A percentile compares a stretch with the other conserved stretches of the same genome.
phyloP scores from a whole-genome alignment of 2,888 invertebrate species.

The Anoncus sp. region DNA sequence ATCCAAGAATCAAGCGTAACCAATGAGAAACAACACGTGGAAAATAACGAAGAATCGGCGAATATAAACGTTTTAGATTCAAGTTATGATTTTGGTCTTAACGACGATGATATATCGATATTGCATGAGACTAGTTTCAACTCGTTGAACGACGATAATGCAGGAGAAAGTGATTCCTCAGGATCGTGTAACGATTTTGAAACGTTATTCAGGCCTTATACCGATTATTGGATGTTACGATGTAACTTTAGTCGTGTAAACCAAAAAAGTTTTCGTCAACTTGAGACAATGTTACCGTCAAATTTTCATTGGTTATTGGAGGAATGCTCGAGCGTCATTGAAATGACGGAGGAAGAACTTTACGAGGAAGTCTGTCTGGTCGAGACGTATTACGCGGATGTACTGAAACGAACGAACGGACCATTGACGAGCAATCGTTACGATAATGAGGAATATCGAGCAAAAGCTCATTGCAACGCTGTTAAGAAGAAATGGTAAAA shows the following conservation, averaged over 20 bases:
- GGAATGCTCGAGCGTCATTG: conserved; percentile 78
- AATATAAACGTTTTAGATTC: conserved; percentile 17
- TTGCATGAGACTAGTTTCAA: conserved; percentile 45
- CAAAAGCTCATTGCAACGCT: conserved; percentile 42
- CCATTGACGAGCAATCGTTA: conserved; percentile 20
- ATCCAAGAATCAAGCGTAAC: conserved; percentile 7
- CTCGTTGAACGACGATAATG: conserved; percentile 17
- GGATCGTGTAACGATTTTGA: conserved; percentile 30
- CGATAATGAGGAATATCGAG: conserved; percentile 46
- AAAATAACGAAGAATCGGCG: conserved; percentile 3
- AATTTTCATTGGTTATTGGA: conserved; percentile 81
- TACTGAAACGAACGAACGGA: conserved; percentile 57
- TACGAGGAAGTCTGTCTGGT: conserved; percentile 80
- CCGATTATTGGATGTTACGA: conserved; percentile 81
- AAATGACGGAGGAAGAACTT: conserved; percentile 78
- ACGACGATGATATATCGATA: conserved; percentile 60
- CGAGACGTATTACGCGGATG: conserved; percentile 76
- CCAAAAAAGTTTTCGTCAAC: conserved; percentile 73
- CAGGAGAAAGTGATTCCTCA: conserved; percentile 7
- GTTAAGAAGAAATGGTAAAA: conserved; percentile 61
- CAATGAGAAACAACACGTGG: background rate
- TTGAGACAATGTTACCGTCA: conserved; percentile 77
- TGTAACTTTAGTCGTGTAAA: conserved; percentile 74
- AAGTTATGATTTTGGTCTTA: conserved; percentile 28
- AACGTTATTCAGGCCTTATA: conserved; percentile 74